Conservation (phyloP, 2,113 vertebrate species). For the Rhabdornis inornatus region DNA sequence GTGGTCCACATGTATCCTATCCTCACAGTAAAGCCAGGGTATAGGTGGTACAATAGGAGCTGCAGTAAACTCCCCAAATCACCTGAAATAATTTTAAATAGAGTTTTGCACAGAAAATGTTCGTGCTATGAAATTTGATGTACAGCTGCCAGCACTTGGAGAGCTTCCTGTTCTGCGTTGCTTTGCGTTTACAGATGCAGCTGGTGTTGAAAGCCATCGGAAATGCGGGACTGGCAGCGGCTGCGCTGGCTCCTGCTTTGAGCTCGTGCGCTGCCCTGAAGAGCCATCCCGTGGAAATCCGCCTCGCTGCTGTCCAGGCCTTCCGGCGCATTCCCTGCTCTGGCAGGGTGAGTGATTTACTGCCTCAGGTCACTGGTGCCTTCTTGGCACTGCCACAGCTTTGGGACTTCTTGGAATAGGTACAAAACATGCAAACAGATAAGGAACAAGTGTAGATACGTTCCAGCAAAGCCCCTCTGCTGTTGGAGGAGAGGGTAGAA, state of each 20-base stretch:
- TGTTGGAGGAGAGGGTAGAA: neutral
- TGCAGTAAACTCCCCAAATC: neutral
- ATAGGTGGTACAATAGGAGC: neutral
- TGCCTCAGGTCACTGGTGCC: neutral
- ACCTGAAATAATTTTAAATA: neutral
- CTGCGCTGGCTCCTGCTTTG: conserved; percentile 63
- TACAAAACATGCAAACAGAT: accelerated
- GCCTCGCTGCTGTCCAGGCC: conserved; percentile 79
- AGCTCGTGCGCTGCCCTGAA: conserved; percentile 61
- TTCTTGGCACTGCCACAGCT: neutral
- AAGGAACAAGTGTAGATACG: accelerated
- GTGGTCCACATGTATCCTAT: neutral
- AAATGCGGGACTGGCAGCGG: conserved; percentile 75
- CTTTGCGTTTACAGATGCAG: conserved; percentile 68
- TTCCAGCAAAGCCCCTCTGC: neutral
- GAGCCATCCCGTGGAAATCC: conserved; percentile 50
- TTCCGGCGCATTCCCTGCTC: conserved; percentile 84
- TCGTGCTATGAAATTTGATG: neutral
- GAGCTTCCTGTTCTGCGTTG: neutral
- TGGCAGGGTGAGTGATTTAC: conserved; percentile 70
- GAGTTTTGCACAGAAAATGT: neutral
- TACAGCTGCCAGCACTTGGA: neutral
- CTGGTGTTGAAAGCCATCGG: conserved; percentile 81
- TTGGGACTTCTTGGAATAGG: neutral
- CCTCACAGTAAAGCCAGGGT: neutral